Percentiles rank a stretch among this genome's conserved stretches.
Conservation (phyloP, 2,888 invertebrate genomes). For the Amphimallon solstitiale region DNA sequence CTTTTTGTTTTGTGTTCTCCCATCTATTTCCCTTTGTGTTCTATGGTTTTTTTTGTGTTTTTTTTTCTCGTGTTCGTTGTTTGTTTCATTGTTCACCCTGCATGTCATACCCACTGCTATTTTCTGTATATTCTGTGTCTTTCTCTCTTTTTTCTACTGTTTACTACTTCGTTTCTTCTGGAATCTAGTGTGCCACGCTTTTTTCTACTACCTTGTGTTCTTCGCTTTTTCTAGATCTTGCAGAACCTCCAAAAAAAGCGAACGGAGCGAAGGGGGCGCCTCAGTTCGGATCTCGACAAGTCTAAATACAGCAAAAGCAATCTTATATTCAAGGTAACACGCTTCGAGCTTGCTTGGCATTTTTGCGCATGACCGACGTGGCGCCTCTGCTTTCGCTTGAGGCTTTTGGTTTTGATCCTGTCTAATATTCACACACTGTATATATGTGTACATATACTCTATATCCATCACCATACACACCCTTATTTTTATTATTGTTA, state of each 20-base stretch:
- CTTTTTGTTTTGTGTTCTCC: not conserved
- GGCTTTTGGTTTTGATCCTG: slow-evolving; percentile 36
- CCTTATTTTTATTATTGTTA: not conserved
- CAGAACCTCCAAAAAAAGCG: slow-evolving; percentile 99
- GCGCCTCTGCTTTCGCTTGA: slow-evolving; percentile 62
- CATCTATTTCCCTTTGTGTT: not conserved
- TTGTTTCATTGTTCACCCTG: slow-evolving; percentile 30
- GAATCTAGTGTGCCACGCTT: slow-evolving; percentile 61
- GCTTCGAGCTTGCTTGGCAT: slow-evolving; percentile 62
- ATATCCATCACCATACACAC: not conserved
- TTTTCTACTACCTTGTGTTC: slow-evolving; percentile 86
- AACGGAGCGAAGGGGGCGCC: slow-evolving; percentile 96
- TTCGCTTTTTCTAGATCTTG: slow-evolving; percentile 97
- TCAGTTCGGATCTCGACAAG: slow-evolving; percentile 95
- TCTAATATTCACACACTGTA: slow-evolving; percentile 1
- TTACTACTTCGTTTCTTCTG: slow-evolving; percentile 62
- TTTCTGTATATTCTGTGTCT: slow-evolving; percentile 49
- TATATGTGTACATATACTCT: slow-evolving; percentile 2
- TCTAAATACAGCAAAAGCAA: slow-evolving; percentile 94
- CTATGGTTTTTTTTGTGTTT: too few relatives aligned
- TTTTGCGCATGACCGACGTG: slow-evolving; percentile 61
- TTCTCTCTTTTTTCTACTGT: slow-evolving; percentile 46
- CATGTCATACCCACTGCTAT: slow-evolving; percentile 40
- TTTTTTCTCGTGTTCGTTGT: slow-evolving; percentile 19
- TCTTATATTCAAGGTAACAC: slow-evolving; percentile 98